Conservation (phyloP, 2,888 invertebrate genomes). For the Callyntrura guangdongensis region DNA sequence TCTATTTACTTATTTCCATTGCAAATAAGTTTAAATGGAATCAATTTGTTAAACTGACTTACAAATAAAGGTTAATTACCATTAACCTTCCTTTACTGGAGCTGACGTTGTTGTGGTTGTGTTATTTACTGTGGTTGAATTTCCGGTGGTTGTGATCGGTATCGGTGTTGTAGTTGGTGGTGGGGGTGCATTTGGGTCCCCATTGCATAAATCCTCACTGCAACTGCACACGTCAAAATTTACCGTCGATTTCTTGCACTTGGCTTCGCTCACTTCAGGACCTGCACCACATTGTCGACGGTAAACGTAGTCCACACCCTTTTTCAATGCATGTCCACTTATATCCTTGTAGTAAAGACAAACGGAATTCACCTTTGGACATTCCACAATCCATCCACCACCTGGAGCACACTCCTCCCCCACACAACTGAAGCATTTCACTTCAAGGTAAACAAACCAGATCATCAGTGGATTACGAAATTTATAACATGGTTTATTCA, state of each 20-base stretch:
- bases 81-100: too few species aligned
- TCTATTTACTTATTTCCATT: too few species aligned
- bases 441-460: background rate
- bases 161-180: background rate
- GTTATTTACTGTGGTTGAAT: too few species aligned
- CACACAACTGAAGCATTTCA: slow-evolving; percentile 7
- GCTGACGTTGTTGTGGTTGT: too few species aligned
- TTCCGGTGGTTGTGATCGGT: background rate
- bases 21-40: too few species aligned
- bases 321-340: background rate
- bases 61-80: too few species aligned
- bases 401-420: slow-evolving; percentile 10
- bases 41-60: too few species aligned
- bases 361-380: background rate
- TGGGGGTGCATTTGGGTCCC: background rate
- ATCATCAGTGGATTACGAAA: background rate
- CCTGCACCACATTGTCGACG: background rate
- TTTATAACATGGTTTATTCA: too few species aligned
- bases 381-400: background rate
- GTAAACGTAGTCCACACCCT: background rate
- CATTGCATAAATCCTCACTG: slow-evolving; percentile 14
- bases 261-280: background rate
- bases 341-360: background rate
- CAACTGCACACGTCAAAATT: slow-evolving; percentile 18
- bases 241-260: background rate